phyloP scores from a whole-genome alignment of 1,140 invertebrate genomes.

The Platyura marginata region DNA sequence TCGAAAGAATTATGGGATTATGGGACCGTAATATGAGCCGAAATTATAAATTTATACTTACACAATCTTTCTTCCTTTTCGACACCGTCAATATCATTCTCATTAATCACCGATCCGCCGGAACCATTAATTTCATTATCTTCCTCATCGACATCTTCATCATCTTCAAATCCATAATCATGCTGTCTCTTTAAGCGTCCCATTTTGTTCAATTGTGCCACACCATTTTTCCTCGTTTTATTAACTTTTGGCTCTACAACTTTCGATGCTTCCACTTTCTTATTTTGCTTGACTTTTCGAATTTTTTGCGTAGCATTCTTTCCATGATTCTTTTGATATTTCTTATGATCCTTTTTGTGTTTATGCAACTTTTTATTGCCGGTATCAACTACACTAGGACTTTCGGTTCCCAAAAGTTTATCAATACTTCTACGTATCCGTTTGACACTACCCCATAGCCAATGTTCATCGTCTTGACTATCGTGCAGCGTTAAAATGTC shows the following conservation, averaged over 20 bases:
- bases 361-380: background rate
- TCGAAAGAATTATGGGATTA: too few relatives aligned
- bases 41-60: too few relatives aligned
- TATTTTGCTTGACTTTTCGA: too few relatives aligned
- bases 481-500: background rate
- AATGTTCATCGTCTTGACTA: slow-evolving; percentile 5
- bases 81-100: background rate
- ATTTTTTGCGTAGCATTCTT: background rate
- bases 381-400: background rate
- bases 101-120: background rate
- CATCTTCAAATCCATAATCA: slow-evolving; percentile 3
- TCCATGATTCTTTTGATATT: background rate
- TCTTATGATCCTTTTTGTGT: too few relatives aligned
- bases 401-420: slow-evolving; percentile 11
- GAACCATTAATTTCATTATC: background rate
- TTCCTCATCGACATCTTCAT: background rate
- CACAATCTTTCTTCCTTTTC: slow-evolving; percentile 1
- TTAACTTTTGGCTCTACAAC: background rate
- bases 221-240: background rate
- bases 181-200: background rate
- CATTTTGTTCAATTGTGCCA: background rate
- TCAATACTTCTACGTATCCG: slow-evolving; percentile 16
- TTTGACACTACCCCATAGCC: slow-evolving; percentile 11
- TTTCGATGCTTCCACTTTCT: background rate
- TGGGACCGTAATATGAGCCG: too few relatives aligned